Evolutionary conservation across 2,113 vertebrate species (phyloP).

Genomic region (Tangachromis dhanisi): DNA sequence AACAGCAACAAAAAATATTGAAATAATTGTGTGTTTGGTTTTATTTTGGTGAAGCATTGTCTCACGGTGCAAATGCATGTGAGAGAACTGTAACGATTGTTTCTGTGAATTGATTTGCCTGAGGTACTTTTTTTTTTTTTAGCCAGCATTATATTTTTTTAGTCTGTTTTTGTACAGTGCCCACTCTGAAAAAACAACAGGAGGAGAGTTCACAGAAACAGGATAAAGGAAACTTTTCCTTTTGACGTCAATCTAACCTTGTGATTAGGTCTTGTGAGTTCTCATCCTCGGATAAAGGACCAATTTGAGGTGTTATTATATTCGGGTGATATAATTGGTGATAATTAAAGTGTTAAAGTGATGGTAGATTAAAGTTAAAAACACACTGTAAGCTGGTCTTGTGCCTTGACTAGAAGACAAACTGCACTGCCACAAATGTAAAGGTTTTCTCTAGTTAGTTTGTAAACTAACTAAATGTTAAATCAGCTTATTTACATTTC

Average conservation of each 20-base stretch:
- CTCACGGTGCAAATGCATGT: constrained; percentile 3
- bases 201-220: neutral
- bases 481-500: neutral
- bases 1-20: neutral
- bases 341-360: neutral
- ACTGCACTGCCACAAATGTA: neutral
- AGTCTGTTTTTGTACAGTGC: neutral
- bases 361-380: neutral
- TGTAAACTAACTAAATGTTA: neutral
- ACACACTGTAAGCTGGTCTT: neutral
- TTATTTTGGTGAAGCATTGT: constrained; percentile 10
- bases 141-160: neutral
- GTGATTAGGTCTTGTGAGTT: neutral
- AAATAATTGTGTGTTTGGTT: neutral
- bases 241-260: neutral
- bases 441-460: neutral
- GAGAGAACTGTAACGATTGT: neutral
- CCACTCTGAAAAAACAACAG: neutral
- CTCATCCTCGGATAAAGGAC: neutral
- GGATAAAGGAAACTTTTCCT: neutral
- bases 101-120: constrained; percentile 16
- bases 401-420: neutral
- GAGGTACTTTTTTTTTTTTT: constrained; percentile 3
- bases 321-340: neutral
- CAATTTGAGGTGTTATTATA: neutral